phyloP scores from a whole-genome alignment of 1,140 invertebrate genomes.

The Argopecten irradians region DNA sequence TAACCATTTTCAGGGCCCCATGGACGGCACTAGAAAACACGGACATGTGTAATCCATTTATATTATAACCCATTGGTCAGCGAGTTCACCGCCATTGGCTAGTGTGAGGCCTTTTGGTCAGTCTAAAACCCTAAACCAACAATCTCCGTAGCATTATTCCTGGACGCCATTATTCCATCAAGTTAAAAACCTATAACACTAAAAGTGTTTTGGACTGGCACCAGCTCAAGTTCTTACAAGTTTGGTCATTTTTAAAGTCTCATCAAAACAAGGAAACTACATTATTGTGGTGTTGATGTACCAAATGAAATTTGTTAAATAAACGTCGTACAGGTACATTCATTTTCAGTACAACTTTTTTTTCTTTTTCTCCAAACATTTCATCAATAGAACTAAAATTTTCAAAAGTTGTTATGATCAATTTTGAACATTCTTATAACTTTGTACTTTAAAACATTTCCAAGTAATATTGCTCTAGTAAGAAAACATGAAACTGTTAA shows the following conservation, averaged over 20 bases:
- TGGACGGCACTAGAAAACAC: not conserved
- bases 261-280: not conserved
- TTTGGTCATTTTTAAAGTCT: not conserved
- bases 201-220: not conserved
- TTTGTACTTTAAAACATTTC: no score
- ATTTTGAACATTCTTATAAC: no score
- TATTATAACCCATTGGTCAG: not conserved
- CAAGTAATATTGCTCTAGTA: no score
- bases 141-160: not conserved
- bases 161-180: not conserved
- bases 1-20: conserved; percentile 4
- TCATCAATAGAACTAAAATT: no score
- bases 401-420: no score
- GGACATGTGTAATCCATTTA: not conserved
- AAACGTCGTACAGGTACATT: no score
- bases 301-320: no score
- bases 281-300: no score
- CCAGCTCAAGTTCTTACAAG: not conserved
- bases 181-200: not conserved
- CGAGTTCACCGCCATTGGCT: not conserved
- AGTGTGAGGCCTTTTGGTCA: not conserved
- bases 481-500: no score
- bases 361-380: no score
- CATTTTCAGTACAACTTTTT: no score
- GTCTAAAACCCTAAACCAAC: not conserved